phyloP scores from a whole-genome alignment of 2,888 invertebrate species.

The Osmoderma eremita region DNA sequence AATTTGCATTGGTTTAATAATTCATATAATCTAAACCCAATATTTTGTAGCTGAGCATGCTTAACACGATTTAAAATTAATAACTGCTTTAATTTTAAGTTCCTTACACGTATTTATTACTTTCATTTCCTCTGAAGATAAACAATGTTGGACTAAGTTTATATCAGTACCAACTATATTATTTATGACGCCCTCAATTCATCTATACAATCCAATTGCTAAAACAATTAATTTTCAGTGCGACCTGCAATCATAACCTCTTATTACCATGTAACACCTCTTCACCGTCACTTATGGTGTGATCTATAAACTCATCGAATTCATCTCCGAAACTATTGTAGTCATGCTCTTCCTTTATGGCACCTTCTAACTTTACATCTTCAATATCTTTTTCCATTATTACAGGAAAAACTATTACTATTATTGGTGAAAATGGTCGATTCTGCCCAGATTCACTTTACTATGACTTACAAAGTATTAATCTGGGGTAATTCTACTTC shows the following conservation, averaged over 20 bases:
- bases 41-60: conserved; percentile 50
- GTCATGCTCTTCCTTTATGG: conserved; percentile 34
- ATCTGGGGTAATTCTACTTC: no score
- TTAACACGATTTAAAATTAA: conserved; percentile 53
- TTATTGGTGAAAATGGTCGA: no score
- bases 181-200: conserved; percentile 26
- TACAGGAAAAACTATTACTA: no score
- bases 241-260: neutral
- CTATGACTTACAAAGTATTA: no score
- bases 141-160: conserved; percentile 33
- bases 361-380: conserved; percentile 38
- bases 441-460: no score
- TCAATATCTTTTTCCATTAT: conserved; percentile 39
- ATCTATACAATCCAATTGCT: conserved; percentile 39
- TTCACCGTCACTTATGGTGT: conserved; percentile 40
- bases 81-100: conserved; percentile 50
- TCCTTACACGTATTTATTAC: conserved; percentile 52
- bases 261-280: conserved; percentile 16
- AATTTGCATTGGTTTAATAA: conserved; percentile 48
- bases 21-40: conserved; percentile 51
- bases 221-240: neutral
- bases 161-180: conserved; percentile 30
- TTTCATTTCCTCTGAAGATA: conserved; percentile 50
- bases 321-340: conserved; percentile 39
- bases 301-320: conserved; percentile 39